These are phyloP conservation scores for Plectrocnemia conspersa DNA, from an alignment of 1,140 invertebrate genomes.

Conservation along the genomic window DNA sequence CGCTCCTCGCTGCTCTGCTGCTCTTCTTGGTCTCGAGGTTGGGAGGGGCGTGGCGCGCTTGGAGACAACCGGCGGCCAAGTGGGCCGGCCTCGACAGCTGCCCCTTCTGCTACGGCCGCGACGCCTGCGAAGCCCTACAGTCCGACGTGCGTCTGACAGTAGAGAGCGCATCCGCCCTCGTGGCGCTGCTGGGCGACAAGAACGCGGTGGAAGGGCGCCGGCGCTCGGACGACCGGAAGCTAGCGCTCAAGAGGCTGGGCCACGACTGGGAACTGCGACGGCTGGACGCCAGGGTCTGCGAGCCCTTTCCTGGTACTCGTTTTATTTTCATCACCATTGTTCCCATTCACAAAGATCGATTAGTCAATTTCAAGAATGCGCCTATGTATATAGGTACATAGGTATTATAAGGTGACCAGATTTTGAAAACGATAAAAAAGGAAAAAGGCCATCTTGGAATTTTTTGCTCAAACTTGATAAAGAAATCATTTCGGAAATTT, in stretches of 20 bases:
- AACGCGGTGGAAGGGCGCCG: conserved; percentile 10
- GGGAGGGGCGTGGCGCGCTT: background rate
- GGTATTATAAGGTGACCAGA: no score
- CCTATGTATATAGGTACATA: no score
- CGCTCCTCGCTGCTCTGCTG: background rate
- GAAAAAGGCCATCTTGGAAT: no score
- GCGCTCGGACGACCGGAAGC: background rate
- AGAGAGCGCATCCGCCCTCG: background rate
- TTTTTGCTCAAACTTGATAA: no score
- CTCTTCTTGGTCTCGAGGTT: background rate
- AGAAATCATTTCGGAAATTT: no score
- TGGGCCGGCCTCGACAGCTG: conserved; percentile 16
- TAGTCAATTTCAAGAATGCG: no score
- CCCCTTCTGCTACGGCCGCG: conserved; percentile 28
- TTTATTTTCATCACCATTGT: no score
- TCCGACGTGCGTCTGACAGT: background rate
- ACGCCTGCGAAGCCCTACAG: conserved; percentile 13
- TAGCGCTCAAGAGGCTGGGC: conserved; percentile 23
- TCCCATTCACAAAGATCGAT: no score
- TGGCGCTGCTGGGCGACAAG: background rate
- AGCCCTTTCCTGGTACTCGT: no score
- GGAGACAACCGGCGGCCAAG: background rate
- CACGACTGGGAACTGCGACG: conserved; percentile 25
- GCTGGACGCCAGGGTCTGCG: conserved; percentile 23
- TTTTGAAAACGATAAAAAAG: no score